Evolutionary conservation across 2,797 vertebrate genomes (phyloP), one percentile per base, ranked within the genome.

Genomic region (Sorex maritimensis): DNA sequence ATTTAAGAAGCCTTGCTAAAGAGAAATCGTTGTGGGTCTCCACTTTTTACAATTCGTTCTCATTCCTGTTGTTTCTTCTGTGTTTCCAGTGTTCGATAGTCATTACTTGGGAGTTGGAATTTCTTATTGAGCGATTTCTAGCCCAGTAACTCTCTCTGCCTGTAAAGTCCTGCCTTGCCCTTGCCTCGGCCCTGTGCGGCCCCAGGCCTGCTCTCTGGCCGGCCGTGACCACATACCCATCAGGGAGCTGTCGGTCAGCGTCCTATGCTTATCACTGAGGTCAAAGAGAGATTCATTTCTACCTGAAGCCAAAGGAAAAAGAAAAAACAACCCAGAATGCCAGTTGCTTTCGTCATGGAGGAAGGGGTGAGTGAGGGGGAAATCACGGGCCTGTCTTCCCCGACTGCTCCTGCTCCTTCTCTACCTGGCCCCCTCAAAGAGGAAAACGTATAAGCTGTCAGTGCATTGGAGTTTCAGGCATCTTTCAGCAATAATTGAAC

Each of bases 91-190:
- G 8, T 90, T 95, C 75, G 0, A 91, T 19, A 93, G 72, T 24
- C 8, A 77, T 68, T 21, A 91, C 73, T 82, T 52, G 85, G 58
- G 19, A 89, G 88, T 71, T 11, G 61, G 88, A 92, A 96, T 95
- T 94, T 96, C 86, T 79, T 96, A 93, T 93, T 95, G 95, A 98
- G 88, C 65, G 63, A 95, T 91, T 97, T 97, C 93, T 95, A 93
- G 92, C 58, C 96, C 73, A 89, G 77, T 71, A 81, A 93, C 55
- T 94, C 58, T 44, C 73, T 68, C 21, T 34, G 61, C 24, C 86
- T 91, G 88, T 38, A 86, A 94, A 97, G 81, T 26, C 83, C 58
- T 46, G 67, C n/a, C 92, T 95, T 92, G 92, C 90, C 88, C 89
- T 92, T 46, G 49, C 17, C 83, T 94, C 44, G 44, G 86, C 65